A percentile compares a stretch with the other conserved stretches of the same genome.
These are phyloP conservation scores for Eupelmus urozonus DNA, from an alignment of 2,888 invertebrate species.

Conservation along the genomic window DNA sequence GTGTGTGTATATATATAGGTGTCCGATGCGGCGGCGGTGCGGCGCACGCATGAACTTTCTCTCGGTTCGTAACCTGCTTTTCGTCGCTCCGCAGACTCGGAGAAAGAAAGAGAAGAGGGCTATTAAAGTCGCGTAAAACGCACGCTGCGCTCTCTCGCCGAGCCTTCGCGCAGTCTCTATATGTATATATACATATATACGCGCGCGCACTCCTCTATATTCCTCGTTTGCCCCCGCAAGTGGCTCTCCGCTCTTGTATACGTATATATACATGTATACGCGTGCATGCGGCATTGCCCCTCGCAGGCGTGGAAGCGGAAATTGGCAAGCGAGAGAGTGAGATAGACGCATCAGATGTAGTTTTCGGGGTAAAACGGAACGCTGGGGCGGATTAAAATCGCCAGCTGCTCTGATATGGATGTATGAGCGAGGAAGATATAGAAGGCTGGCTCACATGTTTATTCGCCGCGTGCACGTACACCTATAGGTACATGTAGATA, in stretches of 20 bases:
- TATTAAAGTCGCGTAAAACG: conserved; percentile 52
- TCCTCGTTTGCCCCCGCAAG: conserved; percentile 28
- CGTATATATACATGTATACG: no score
- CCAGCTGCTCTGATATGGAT: conserved; percentile 22
- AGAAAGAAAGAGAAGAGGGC: conserved; percentile 31
- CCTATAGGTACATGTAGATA: conserved; percentile 30
- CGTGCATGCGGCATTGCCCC: conserved; percentile 21
- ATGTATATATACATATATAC: neutral
- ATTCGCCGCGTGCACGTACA: conserved; percentile 61
- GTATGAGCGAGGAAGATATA: conserved; percentile 30
- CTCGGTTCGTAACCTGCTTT: conserved; percentile 37
- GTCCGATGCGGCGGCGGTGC: neutral
- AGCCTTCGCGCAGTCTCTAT: neutral
- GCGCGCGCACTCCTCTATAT: neutral
- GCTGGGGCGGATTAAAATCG: conserved; percentile 29
- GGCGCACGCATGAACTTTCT: conserved; percentile 27
- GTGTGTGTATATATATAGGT: neutral
- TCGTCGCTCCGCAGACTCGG: no score
- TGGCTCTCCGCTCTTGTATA: no score
- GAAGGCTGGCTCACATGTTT: conserved; percentile 56
- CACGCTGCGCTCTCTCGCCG: conserved; percentile 25
- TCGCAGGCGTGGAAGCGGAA: conserved; percentile 50
- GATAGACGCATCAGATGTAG: neutral
- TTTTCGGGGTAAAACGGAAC: conserved; percentile 33
- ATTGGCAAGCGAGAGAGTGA: conserved; percentile 43